These are phyloP conservation scores for Hydropsyche tenuis DNA, from an alignment of 1,140 invertebrate genomes.

Conservation along the genomic window DNA sequence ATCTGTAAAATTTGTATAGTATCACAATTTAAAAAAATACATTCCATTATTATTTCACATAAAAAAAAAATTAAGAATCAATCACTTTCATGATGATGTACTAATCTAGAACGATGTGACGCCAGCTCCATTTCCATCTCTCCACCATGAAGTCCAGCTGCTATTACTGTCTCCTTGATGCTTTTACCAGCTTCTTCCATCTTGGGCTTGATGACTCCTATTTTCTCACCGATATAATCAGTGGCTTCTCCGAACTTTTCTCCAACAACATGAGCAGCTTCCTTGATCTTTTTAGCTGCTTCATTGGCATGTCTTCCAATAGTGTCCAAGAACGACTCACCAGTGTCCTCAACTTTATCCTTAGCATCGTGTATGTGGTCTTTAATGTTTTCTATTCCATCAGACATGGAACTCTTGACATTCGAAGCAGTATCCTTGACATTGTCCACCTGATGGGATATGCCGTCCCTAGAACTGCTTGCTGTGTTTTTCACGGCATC, in stretches of 20 bases:
- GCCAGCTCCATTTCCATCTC: conserved; percentile 34
- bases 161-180: conserved; percentile 37
- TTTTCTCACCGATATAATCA: conserved; percentile 46
- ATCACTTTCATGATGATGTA: conserved; percentile 27
- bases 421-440: conserved; percentile 29
- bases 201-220: conserved; percentile 44
- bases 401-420: conserved; percentile 33
- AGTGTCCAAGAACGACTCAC: conserved; percentile 42
- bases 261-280: conserved; percentile 36
- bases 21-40: too few relatives aligned
- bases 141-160: not conserved
- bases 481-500: conserved; percentile 14
- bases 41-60: too few relatives aligned
- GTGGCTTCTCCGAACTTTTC: conserved; percentile 42
- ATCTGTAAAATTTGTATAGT: too few relatives aligned
- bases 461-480: not conserved
- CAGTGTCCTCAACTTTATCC: conserved; percentile 33
- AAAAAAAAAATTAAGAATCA: not conserved
- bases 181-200: conserved; percentile 29
- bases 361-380: conserved; percentile 39
- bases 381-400: conserved; percentile 32
- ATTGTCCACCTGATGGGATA: conserved; percentile 25
- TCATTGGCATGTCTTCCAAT: conserved; percentile 36
- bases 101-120: conserved; percentile 38
- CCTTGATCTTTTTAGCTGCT: conserved; percentile 41